These are phyloP conservation scores for Cerastoderma edule DNA, from an alignment of 2,888 invertebrate species.

Conservation along the genomic window DNA sequence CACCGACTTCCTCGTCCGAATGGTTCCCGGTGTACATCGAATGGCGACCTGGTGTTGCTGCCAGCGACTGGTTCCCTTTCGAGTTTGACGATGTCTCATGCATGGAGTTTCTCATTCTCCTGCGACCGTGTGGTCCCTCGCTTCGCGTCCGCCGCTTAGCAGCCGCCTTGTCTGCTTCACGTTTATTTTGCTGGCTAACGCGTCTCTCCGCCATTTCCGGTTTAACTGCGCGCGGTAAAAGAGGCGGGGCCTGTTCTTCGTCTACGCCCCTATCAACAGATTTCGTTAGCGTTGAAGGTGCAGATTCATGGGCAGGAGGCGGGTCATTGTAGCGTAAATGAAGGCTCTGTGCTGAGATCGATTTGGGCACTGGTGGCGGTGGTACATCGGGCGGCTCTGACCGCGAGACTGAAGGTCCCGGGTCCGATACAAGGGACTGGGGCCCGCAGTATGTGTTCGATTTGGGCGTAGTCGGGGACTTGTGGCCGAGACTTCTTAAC, in stretches of 20 bases:
- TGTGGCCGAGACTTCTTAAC: constrained; percentile 71
- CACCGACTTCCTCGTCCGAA: constrained; percentile 63
- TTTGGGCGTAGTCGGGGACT: constrained; percentile 38
- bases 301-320: not conserved
- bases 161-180: constrained; percentile 34
- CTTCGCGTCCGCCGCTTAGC: constrained; percentile 74
- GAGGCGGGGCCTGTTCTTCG: constrained; percentile 40
- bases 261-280: constrained; percentile 19
- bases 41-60: constrained; percentile 51
- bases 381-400: constrained; percentile 53
- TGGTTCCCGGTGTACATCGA: constrained; percentile 65
- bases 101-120: constrained; percentile 62
- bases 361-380: constrained; percentile 46
- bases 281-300: constrained; percentile 21
- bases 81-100: constrained; percentile 58
- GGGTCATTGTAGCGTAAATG: constrained; percentile 15
- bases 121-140: constrained; percentile 72
- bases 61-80: constrained; percentile 34
- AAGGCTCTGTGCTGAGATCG: not conserved
- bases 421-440: constrained; percentile 19
- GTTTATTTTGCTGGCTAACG: constrained; percentile 50
- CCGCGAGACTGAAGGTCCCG: constrained; percentile 3
- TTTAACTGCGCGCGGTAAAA: constrained; percentile 47
- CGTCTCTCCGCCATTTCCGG: constrained; percentile 71
- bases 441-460: constrained; percentile 52